Percentiles rank a stretch among this genome's conserved stretches.
Conservation (phyloP, 1,140 invertebrate species). For the Colletes latitarsis region DNA sequence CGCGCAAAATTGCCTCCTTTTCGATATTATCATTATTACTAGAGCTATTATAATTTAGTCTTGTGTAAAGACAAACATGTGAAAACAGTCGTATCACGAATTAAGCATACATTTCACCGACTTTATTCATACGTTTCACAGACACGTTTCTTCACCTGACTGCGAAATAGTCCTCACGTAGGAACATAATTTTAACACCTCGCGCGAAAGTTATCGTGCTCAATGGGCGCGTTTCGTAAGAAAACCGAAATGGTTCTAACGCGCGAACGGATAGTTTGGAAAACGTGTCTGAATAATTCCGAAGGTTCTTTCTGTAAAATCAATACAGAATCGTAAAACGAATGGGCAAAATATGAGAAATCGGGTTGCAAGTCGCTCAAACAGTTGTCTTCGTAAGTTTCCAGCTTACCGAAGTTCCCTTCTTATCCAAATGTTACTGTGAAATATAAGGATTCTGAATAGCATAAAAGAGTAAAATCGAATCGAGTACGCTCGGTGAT, state of each 20-base stretch:
- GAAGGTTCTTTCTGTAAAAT: slow-evolving; percentile 2
- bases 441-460: slow-evolving; percentile 32
- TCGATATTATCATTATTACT: too few species aligned
- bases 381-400: slow-evolving; percentile 45
- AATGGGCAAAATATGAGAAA: slow-evolving; percentile 18
- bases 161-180: too few species aligned
- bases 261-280: slow-evolving; percentile 44
- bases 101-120: too few species aligned
- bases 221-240: too few species aligned
- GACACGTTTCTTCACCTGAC: too few species aligned
- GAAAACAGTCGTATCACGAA: too few species aligned
- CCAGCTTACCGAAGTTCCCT: slow-evolving; percentile 40
- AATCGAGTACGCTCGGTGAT: background rate
- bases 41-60: too few species aligned
- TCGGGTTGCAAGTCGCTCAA: slow-evolving; percentile 42
- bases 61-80: too few species aligned
- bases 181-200: too few species aligned
- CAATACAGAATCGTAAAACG: slow-evolving; percentile 15
- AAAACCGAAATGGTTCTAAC: slow-evolving; percentile 9
- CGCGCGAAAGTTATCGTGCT: too few species aligned
- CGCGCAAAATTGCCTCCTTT: too few species aligned
- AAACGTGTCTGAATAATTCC: slow-evolving; percentile 42
- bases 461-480: slow-evolving; percentile 30
- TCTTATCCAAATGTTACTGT: slow-evolving; percentile 53
- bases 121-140: too few species aligned